Evolutionary conservation across 2,888 invertebrate genomes (phyloP).

Genomic region (Leucoptera coffeella): DNA sequence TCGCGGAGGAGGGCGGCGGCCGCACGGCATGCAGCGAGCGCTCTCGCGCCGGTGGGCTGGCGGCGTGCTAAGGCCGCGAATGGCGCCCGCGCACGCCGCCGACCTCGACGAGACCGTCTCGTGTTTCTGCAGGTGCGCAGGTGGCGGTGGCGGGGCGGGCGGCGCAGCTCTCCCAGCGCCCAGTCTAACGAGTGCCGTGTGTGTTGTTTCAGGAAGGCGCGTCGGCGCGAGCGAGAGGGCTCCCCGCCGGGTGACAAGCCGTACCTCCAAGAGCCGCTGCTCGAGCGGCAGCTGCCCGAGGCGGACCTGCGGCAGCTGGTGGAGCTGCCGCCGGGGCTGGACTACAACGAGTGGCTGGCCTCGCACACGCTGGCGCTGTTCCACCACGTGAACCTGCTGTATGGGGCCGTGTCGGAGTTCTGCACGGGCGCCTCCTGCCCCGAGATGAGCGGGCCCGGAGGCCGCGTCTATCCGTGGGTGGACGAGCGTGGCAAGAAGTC

Average conservation of each 20-base stretch:
- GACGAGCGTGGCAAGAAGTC: slow-evolving; percentile 98
- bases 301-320: slow-evolving; percentile 91
- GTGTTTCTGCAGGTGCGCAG: slow-evolving; percentile 70
- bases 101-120: slow-evolving; percentile 68
- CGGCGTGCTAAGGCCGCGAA: slow-evolving; percentile 3
- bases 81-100: slow-evolving; percentile 22
- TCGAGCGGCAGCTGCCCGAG: slow-evolving; percentile 91
- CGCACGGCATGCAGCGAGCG: neutral
- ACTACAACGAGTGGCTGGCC: slow-evolving; percentile 99
- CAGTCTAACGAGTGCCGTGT: neutral
- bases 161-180: neutral
- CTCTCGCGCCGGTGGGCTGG: neutral
- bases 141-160: neutral
- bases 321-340: slow-evolving; percentile 90
- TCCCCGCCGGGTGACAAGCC: slow-evolving; percentile 75
- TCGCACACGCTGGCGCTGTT: slow-evolving; percentile 97
- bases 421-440: slow-evolving; percentile 94
- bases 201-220: slow-evolving; percentile 76
- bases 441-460: slow-evolving; percentile 94
- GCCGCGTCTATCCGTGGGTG: slow-evolving; percentile 96
- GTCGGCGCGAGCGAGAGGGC: slow-evolving; percentile 92
- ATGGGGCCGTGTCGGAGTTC: slow-evolving; percentile 97
- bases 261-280: slow-evolving; percentile 90
- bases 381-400: slow-evolving; percentile 97
- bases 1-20: neutral